Conservation (phyloP, 2,888 invertebrate genomes). For the Athrips mouffetella region DNA sequence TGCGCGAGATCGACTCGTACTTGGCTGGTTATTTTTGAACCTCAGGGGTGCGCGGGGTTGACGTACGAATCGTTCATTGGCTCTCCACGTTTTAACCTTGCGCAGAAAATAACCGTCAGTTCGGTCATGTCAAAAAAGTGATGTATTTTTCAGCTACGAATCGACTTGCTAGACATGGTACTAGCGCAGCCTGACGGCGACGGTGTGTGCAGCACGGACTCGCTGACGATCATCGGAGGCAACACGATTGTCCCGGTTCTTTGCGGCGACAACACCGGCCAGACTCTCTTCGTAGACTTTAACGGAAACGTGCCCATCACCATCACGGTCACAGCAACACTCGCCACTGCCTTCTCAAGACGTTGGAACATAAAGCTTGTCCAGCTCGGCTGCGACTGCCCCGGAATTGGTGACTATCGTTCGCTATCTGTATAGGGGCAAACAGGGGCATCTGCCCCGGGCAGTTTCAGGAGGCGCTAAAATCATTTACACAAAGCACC, state of each 20-base stretch:
- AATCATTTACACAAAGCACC: too few species aligned
- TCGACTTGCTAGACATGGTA: constrained; percentile 86
- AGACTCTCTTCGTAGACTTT: constrained; percentile 87
- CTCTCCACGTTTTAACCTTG: too few species aligned
- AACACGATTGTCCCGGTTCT: constrained; percentile 82
- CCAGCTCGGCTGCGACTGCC: constrained; percentile 85
- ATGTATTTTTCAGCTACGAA: constrained; percentile 78
- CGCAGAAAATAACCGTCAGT: too few species aligned
- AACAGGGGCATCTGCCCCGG: too few species aligned
- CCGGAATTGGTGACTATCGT: constrained; percentile 79
- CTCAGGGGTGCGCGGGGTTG: too few species aligned
- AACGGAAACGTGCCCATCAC: constrained; percentile 82
- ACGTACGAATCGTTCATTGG: too few species aligned
- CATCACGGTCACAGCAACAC: constrained; percentile 81
- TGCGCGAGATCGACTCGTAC: too few species aligned
- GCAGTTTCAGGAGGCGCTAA: too few species aligned
- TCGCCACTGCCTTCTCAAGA: constrained; percentile 78
- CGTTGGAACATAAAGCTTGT: constrained; percentile 86
- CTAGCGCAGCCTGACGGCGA: constrained; percentile 85
- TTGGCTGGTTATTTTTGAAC: too few species aligned
- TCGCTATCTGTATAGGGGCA: too few species aligned
- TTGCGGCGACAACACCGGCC: constrained; percentile 90
- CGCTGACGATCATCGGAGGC: constrained; percentile 83
- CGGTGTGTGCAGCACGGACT: constrained; percentile 84
- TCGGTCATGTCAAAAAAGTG: background rate